phyloP scores from a whole-genome alignment of 2,888 invertebrate species.

The Liposcelis brunnea region DNA sequence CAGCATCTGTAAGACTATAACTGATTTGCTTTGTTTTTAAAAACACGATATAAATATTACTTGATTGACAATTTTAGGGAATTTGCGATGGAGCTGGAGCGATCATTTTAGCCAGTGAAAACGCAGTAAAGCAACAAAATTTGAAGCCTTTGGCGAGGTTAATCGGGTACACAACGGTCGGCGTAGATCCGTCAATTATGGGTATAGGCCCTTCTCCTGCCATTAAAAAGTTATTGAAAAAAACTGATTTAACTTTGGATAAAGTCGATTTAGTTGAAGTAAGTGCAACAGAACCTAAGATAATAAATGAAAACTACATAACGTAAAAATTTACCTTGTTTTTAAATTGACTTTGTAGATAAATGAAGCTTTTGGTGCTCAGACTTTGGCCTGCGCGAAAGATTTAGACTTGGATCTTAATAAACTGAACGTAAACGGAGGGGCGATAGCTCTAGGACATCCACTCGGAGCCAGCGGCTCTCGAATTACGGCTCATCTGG shows the following conservation, averaged over 20 bases:
- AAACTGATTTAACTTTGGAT: conserved; percentile 56
- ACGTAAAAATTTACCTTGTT: conserved; percentile 4
- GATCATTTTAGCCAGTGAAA: conserved; percentile 78
- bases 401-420: conserved; percentile 70
- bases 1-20: conserved; percentile 60
- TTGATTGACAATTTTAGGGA: conserved; percentile 42
- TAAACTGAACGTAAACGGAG: conserved; percentile 87
- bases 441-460: conserved; percentile 94
- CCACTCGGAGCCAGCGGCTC: conserved; percentile 90
- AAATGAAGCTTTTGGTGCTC: conserved; percentile 96
- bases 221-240: conserved; percentile 67
- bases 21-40: not conserved
- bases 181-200: conserved; percentile 96
- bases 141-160: conserved; percentile 82
- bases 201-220: conserved; percentile 94
- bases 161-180: conserved; percentile 80
- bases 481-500: conserved; percentile 78
- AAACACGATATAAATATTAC: too few species aligned
- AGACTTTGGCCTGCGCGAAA: conserved; percentile 81
- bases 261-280: conserved; percentile 91
- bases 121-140: conserved; percentile 59
- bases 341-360: conserved; percentile 40
- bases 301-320: conserved; percentile 9
- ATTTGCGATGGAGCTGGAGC: conserved; percentile 96
- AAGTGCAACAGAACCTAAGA: too few species aligned